A percentile compares a stretch with the other conserved stretches of the same genome.
Conservation (phyloP, 1,140 invertebrate species). For the Palaemon carinicauda region DNA sequence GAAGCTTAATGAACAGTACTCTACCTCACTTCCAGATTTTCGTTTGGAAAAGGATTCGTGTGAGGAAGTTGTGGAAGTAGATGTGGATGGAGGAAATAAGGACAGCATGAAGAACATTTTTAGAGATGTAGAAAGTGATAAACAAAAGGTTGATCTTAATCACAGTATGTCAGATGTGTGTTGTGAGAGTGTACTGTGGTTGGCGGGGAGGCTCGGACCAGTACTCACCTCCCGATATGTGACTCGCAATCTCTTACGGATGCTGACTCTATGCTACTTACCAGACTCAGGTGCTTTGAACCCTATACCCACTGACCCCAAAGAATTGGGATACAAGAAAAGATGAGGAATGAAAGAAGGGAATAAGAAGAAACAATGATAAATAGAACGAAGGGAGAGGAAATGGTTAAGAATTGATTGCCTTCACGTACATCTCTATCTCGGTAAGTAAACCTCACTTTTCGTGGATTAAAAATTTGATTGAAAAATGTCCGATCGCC, state of each 20-base stretch:
- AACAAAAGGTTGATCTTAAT: constrained; percentile 12
- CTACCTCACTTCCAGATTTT: constrained; percentile 44
- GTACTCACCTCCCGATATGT: constrained; percentile 90
- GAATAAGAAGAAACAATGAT: too few species aligned
- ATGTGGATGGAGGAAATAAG: constrained; percentile 20
- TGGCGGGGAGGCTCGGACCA: constrained; percentile 92
- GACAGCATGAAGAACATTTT: background rate
- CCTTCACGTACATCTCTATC: too few species aligned
- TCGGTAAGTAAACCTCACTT: too few species aligned
- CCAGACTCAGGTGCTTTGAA: constrained; percentile 63
- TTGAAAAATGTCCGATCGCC: too few species aligned
- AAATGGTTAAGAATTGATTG: too few species aligned
- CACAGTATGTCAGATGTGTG: constrained; percentile 75
- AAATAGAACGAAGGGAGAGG: too few species aligned
- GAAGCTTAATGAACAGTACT: constrained; percentile 24
- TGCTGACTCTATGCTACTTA: constrained; percentile 92
- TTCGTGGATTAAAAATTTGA: too few species aligned
- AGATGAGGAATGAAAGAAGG: too few species aligned
- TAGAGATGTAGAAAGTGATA: background rate
- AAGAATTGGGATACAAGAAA: too few species aligned
- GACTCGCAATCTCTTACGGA: constrained; percentile 89
- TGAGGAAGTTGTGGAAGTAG: constrained; percentile 10
- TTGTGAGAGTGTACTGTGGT: constrained; percentile 88
- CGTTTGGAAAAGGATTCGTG: constrained; percentile 13
- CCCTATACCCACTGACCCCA: constrained; percentile 43